These are phyloP conservation scores for Macrophya annulata DNA, from an alignment of 2,888 invertebrate genomes.

Conservation along the genomic window DNA sequence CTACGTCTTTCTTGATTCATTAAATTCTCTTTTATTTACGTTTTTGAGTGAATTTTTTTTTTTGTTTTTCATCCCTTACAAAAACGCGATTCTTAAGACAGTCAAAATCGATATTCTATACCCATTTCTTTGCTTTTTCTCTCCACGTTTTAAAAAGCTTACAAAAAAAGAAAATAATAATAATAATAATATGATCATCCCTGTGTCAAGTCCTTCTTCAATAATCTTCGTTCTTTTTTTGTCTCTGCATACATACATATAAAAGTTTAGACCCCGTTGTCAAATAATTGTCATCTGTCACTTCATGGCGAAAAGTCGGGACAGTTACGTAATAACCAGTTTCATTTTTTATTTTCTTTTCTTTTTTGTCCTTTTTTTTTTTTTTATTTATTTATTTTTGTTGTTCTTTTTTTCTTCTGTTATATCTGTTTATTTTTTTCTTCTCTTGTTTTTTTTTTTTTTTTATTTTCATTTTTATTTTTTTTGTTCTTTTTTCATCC, in stretches of 20 bases:
- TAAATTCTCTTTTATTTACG: conserved; percentile 1
- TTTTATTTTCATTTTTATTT: neutral
- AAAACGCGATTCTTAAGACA: neutral
- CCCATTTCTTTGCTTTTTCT: neutral
- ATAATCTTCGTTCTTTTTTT: neutral
- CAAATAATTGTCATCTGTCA: conserved; percentile 43
- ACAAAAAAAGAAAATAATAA: neutral
- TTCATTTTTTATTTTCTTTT: neutral
- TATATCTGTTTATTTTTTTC: neutral
- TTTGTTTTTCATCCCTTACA: neutral
- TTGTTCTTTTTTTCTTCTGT: neutral
- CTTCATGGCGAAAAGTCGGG: conserved; percentile 32
- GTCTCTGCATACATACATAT: neutral
- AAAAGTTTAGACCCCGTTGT: conserved; percentile 26
- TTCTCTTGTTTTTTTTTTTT: neutral
- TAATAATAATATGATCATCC: conserved; percentile 6
- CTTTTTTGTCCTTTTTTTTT: neutral
- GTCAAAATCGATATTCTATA: neutral
- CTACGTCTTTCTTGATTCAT: neutral
- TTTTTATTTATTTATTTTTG: neutral
- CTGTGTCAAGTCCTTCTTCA: neutral
- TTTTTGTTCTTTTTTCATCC: neutral
- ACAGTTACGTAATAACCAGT: conserved; percentile 34
- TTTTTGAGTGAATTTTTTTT: neutral
- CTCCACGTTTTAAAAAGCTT: neutral